Evolutionary conservation across 2,888 invertebrate species (phyloP), one percentile per base, ranked within the genome.

Genomic region (Balanococcus diminutus): DNA sequence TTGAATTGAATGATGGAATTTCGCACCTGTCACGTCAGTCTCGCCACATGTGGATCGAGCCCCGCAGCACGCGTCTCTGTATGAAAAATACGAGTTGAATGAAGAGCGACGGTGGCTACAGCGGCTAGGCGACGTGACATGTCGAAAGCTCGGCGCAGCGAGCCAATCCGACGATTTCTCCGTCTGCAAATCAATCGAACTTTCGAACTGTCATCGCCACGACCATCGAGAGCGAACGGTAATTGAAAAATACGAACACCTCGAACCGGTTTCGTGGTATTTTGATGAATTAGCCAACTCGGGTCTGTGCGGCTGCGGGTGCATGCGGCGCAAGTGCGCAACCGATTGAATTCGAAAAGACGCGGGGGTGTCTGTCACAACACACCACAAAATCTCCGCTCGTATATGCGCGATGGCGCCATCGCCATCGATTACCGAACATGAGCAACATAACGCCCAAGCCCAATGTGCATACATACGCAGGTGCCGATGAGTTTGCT

Each of bases 281-380:
- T 67, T 67, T 67, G 61, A 67, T 28, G 61, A 67, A 67, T 67
- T 67, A 67, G 51, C 51, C 19, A n/a, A 19, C 51, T 51, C n/a
- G n/a, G n/a, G n/a, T n/a, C n/a, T n/a, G n/a, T n/a, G n/a, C n/a
- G n/a, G n/a, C n/a, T n/a, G n/a, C n/a, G n/a, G n/a, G 36, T 36
- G 8, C 5, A 8, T 36, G 19, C 19, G 1, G 51, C 51, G 51
- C 51, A 51, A 51, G 51, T 51, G 19, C 51, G 51, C 51, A 51
- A 51, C 51, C 51, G 51, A 67, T 67, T 67, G 32, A 32, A 6
- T 75, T 75, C n/a, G n/a, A n/a, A 75, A 75, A 75, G 75, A 19
- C 75, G 67, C 67, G 75, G 75, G 75, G 75, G 75, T 36, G 75
- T 32, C 75, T 75, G 75, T 75, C 75, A 67, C 67, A 75, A 75